Base-by-base conservation (phyloP, 2,888 invertebrate genomes). In the Escarpia spicata region DNA sequence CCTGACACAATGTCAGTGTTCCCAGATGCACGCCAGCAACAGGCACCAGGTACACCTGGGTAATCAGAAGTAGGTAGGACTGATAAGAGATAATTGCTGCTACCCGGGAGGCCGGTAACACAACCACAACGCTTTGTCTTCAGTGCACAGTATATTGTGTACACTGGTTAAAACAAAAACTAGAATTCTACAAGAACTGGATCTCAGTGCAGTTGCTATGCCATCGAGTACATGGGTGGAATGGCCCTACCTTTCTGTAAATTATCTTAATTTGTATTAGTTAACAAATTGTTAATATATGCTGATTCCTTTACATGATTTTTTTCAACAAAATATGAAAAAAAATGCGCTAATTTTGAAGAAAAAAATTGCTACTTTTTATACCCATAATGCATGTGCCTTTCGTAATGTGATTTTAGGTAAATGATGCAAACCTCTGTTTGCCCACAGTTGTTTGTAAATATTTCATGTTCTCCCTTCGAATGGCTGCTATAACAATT, bases 1-100 rank as follows among this genome's bases (percentile, higher is more conserved):
- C 75, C n/a, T 75, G 75, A 75, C n/a, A 75, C 75, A 75, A 75
- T 75, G 75, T 75, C n/a, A 75, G 75, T 26, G 75, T 26, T 75
- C 26, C 6, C 26, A 75, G 75, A 75, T 6, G n/a, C 15, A 75
- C 75, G 6, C 75, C 6, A 75, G 75, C 26, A 26, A 75, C 75
- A 75, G 26, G 6, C 19, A 75, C 75, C 52, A 75, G 19, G n/a
- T 26, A 75, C 26, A 1, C 26, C 26, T 75, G 19, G 15, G 60
- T 60, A 15, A 60, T 12, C 60, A 4, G n/a, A n/a, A 75, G 26
- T 26, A 75, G 3, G 19, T 6, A 75, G 6, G 19, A 19, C 75
- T 75, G 75, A n/a, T 75, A 26, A n/a, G 75, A 75, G 75, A 26
- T 75, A 75, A 75, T 19, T 75, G 75, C n/a, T 75, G 1, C n/a